These are phyloP conservation scores for Gorsachius magnificus DNA, from an alignment of 2,797 vertebrate genomes.

Conservation along the genomic window DNA sequence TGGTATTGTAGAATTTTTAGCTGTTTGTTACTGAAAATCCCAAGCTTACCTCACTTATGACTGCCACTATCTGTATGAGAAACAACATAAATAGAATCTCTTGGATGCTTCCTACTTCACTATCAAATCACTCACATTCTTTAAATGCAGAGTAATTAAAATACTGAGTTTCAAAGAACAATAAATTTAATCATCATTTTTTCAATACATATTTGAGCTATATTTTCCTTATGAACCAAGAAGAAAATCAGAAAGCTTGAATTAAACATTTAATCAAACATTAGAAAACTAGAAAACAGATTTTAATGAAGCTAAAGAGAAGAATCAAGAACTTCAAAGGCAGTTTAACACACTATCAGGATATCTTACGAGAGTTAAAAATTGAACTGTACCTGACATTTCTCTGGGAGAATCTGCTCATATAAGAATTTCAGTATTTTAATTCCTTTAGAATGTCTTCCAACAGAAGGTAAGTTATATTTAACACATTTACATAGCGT, in stretches of 20 bases:
- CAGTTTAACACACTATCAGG: not conserved
- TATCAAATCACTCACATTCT: not conserved
- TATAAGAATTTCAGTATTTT: not conserved
- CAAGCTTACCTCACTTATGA: not conserved
- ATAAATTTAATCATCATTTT: not conserved
- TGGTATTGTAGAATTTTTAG: not conserved
- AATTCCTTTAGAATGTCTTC: not conserved
- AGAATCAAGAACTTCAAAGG: not conserved
- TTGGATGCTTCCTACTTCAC: not conserved
- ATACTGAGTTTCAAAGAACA: not conserved
- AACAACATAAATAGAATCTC: not conserved
- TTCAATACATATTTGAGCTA: not conserved
- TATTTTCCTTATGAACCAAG: not conserved
- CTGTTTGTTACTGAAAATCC: not conserved
- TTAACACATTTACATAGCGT: not conserved
- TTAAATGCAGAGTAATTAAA: not conserved
- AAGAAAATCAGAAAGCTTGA: not conserved
- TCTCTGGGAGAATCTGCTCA: not conserved
- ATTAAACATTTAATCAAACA: not conserved
- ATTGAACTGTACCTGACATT: not conserved
- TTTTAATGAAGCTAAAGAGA: not conserved
- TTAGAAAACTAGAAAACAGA: not conserved
- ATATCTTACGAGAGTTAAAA: not conserved
- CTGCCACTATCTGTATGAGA: not conserved
- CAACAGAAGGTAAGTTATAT: not conserved